Base-by-base conservation (phyloP, 2,113 vertebrate genomes). In the Cacatua alba region DNA sequence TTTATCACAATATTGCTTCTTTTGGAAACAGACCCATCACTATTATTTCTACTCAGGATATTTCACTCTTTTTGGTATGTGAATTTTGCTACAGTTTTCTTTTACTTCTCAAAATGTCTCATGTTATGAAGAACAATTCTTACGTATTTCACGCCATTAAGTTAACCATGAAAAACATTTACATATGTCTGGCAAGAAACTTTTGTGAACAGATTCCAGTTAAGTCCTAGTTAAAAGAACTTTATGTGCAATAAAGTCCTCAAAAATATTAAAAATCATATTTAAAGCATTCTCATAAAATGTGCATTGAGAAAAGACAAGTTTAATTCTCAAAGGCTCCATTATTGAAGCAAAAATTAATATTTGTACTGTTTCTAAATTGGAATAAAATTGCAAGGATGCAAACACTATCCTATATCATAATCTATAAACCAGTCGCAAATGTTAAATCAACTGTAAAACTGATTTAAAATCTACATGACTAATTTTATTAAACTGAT, bases 201-300 rank as follows among this genome's bases (percentile, higher is more conserved):
- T 97, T 98, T 37, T 37, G 37, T 37, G 37, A 37, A 37, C 37
- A 37, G 37, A 37, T 98, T 37, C 97, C 96, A 97, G 93, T 96
- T 98, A 97, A 97, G 97, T 98, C 98, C 97, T 98, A 98, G 96
- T 97, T 98, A 88, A 98, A 98, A 98, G 97, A 98, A 95, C 95
- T 97, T 98, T 97, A 88, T 78, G 74, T 90, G 86, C 90, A 97
- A 98, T 98, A 98, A 99, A 98, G 98, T 98, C 92, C 95, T 99
- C 98, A 98, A 99, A 98, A 99, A 98, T 98, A 99, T 99, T 99
- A 98, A 99, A 99, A 99, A 98, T 98, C 94, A 98, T 98, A 97
- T 98, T 98, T 99, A 98, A 98, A 97, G 91, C 78, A 97, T 98
- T 98, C 97, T 98, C 96, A 97, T 98, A 97, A 98, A 97, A 97